Evolutionary conservation across 2,888 invertebrate species (phyloP).

Genomic region (Nycteola revayana): DNA sequence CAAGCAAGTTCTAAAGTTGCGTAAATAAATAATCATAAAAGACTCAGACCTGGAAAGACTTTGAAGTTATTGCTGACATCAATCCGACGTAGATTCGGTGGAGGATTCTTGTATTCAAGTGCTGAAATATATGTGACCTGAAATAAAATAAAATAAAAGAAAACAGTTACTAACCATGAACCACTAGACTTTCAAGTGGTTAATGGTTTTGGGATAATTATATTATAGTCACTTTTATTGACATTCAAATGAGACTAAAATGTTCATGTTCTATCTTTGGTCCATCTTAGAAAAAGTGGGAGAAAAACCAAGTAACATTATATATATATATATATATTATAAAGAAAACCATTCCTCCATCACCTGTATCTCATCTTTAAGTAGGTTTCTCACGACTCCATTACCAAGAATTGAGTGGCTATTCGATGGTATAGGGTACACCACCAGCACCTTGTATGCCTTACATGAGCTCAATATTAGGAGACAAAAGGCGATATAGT

Average conservation of each 20-base stretch:
- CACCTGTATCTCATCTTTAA: constrained; percentile 51
- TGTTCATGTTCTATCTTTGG: too few species aligned
- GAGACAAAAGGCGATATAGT: constrained; percentile 3
- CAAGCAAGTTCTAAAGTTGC: too few species aligned
- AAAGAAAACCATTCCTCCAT: too few species aligned
- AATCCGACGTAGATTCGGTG: constrained; percentile 37
- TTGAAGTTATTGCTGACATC: constrained; percentile 28
- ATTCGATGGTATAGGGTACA: constrained; percentile 38
- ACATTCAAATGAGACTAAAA: too few species aligned
- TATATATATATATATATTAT: too few species aligned
- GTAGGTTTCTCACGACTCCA: constrained; percentile 37
- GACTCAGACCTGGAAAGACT: not conserved
- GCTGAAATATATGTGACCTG: constrained; percentile 50
- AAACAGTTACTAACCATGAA: too few species aligned
- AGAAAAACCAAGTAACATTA: too few species aligned
- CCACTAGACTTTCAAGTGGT: too few species aligned
- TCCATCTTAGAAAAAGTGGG: too few species aligned
- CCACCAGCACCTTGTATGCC: constrained; percentile 39
- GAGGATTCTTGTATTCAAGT: constrained; percentile 26
- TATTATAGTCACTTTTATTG: too few species aligned
- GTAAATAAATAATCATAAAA: too few species aligned
- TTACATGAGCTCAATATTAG: constrained; percentile 19
- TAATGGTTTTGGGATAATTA: too few species aligned
- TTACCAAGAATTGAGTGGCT: constrained; percentile 48
- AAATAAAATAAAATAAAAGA: constrained; percentile 6